Conservation (phyloP, 1,140 invertebrate genomes). For the Ooceraea biroi region DNA sequence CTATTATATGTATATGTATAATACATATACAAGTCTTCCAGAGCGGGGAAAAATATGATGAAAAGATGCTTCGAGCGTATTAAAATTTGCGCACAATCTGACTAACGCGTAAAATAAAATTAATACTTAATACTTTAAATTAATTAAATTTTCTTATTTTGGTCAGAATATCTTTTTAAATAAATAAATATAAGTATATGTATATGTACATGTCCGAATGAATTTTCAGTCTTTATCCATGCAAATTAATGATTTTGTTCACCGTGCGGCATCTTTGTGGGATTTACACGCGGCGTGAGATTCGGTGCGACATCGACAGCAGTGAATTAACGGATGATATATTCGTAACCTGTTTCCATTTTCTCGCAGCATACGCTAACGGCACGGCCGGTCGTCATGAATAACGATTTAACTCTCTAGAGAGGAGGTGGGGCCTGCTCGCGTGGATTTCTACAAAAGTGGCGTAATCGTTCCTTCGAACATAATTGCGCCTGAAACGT, state of each 20-base stretch:
- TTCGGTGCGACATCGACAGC: conserved; percentile 39
- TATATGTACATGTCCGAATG: not conserved
- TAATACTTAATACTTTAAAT: not conserved
- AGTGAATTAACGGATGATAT: conserved; percentile 60
- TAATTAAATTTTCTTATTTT: too few species aligned
- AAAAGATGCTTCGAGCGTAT: not conserved
- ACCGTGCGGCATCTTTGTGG: conserved; percentile 2
- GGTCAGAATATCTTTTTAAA: too few species aligned
- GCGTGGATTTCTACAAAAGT: conserved; percentile 42
- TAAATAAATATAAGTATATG: too few species aligned
- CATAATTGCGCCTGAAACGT: conserved; percentile 42
- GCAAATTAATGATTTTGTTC: not conserved
- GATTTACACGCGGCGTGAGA: conserved; percentile 11
- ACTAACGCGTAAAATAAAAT: too few species aligned
- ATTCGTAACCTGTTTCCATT: conserved; percentile 60
- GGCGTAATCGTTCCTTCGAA: conserved; percentile 46
- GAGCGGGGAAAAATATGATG: conserved; percentile 25
- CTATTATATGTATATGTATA: conserved; percentile 27
- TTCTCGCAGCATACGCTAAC: conserved; percentile 47
- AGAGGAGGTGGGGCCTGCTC: conserved; percentile 32
- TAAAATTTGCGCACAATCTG: too few species aligned
- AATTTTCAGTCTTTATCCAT: conserved; percentile 22
- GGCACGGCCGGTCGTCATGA: conserved; percentile 44
- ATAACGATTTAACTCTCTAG: conserved; percentile 54
- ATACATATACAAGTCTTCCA: not conserved